Evolutionary conservation across 2,797 vertebrate species (phyloP), one percentile per base, ranked within the genome.

Genomic region (Gymnoscopelus microlampas): DNA sequence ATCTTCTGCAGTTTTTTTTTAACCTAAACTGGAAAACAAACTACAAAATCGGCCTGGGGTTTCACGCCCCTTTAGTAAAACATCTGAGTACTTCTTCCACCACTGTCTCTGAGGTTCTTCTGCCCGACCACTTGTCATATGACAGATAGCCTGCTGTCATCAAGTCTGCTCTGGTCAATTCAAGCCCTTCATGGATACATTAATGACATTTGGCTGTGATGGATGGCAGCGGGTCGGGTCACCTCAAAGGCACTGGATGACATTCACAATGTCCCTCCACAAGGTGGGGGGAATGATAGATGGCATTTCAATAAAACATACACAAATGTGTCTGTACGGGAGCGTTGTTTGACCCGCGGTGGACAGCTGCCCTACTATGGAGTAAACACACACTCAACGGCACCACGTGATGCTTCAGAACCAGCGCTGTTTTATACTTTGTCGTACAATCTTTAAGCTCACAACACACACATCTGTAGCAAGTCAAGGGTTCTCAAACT

Each of bases 301-400:
- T 90, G 89, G 78, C 74, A 87, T 89, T 90, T 89, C 79, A 85
- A 53, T 77, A 44, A 71, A 89, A 87, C 89, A 82, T 79, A 87
- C 87, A 82, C 80, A 82, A 86, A 83, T 67, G 39, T 85, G 87
- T 87, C 78, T 85, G 58, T 24, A 35, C 26, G 74, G 62, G 62
- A 81, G 74, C 48, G 74, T 77, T 73, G 78, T 81, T 68, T 75
- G 69, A 81, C 71, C 73, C 85, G 19, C 61, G 14, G 50, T 71
- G 32, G 58, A 63, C 44, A 3, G 19, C 54, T 87, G 79, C 11
- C 70, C 82, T 74, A 76, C 67, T 87, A 82, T 69, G 68, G 26
- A 83, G 66, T 39, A 14, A 63, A 13, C 4, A 29, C 56, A 53
- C 19, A 35, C 77, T 71, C 23, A 66, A 15, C 32, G 32, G 5